Percentiles rank a stretch among this genome's conserved stretches.
These are phyloP conservation scores for Agriotes lineatus DNA, from an alignment of 2,888 invertebrate genomes.

Conservation along the genomic window DNA sequence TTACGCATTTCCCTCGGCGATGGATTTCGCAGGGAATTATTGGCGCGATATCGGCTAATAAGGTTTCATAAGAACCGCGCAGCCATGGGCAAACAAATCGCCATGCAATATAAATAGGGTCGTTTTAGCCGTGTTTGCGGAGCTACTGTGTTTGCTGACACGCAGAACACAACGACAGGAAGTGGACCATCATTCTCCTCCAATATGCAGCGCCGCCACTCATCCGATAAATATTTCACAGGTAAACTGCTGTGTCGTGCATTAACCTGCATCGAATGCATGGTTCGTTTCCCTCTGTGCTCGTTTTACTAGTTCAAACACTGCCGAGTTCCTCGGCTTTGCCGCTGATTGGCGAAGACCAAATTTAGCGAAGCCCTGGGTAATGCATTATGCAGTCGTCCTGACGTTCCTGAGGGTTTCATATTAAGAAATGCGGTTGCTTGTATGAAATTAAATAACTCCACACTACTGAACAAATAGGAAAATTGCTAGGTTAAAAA, in stretches of 20 bases:
- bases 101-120: slow-evolving; percentile 14
- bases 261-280: slow-evolving; percentile 5
- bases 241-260: slow-evolving; percentile 5
- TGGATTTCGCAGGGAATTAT: no score
- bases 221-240: slow-evolving; percentile 15
- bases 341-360: no score
- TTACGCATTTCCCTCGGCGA: no score
- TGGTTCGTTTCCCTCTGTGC: not conserved
- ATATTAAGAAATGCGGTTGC: no score
- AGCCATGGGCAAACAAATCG: slow-evolving; percentile 7
- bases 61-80: not conserved
- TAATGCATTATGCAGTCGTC: no score
- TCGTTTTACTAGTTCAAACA: not conserved
- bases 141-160: slow-evolving; percentile 7
- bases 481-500: no score
- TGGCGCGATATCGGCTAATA: not conserved
- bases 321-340: no score
- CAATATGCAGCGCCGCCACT: not conserved
- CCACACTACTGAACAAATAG: no score
- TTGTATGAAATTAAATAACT: no score
- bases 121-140: not conserved
- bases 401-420: no score
- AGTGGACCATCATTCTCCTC: slow-evolving; percentile 9
- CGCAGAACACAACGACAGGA: slow-evolving; percentile 19
- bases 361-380: no score